Evolutionary conservation across 2,888 invertebrate genomes (phyloP), one percentile per base, ranked within the genome.

Genomic region (Lissonota sp.): DNA sequence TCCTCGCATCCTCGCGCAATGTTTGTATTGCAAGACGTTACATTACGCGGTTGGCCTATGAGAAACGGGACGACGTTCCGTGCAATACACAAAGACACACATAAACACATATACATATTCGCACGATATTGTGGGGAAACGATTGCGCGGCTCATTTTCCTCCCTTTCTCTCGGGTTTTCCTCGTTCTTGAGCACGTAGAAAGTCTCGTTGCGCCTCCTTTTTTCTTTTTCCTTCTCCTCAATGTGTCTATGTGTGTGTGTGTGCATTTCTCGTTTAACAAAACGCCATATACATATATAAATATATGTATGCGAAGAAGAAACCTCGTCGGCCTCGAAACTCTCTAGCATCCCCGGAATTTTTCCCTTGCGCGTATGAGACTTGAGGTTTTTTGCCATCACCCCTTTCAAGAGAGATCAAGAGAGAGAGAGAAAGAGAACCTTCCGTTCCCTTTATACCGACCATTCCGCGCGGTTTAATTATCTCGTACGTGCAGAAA

Each of bases 391-490:
- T 80, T 84, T 84, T 73, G 42, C 55, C 42, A 26, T 44, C 63
- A 39, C 55, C 73, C 73, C 66, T 83, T 79, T 62, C 74, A 71
- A 69, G 66, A 49, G 73, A 49, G 49, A 16, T 46, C 55, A 49
- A 58, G 58, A 42, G 8, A 26, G 4, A 8, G 53, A 70, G 75
- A 75, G 70, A 74, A 46, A 53, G 55, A 7, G 53, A 26, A 26
- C 69, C 78, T 71, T 64, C 64, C 63, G 70, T 71, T 64, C 76
- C 73, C 80, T 83, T 82, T 72, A 58, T 58, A 74, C 78, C 80
- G 79, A 74, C 84, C 83, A 85, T 84, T 85, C 84, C 83, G 75
- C 83, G 83, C 78, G 75, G 81, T 85, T 85, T 85, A 84, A 85
- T 85, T 85, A 84, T 85, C 85, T 83, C 82, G 83, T 85, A 85